Evolutionary conservation across 2,888 invertebrate genomes (phyloP).

Genomic region (Polymixis lichenea): DNA sequence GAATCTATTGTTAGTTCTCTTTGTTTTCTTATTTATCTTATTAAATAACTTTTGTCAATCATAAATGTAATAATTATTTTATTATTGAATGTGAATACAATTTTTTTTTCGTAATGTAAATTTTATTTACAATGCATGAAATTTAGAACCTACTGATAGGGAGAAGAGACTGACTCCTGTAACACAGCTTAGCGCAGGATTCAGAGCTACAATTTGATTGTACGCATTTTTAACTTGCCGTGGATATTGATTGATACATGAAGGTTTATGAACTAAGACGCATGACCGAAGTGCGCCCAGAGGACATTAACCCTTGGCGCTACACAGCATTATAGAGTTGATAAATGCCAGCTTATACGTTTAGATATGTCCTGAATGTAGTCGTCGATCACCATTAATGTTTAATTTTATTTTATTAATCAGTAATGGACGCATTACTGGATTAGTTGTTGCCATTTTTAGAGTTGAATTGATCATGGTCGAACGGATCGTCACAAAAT

Average conservation of each 20-base stretch:
- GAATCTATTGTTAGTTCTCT: neutral
- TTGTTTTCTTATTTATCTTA: neutral
- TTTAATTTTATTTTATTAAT: too few species aligned
- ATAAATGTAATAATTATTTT: neutral
- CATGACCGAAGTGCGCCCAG: constrained; percentile 39
- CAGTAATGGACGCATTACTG: constrained; percentile 37
- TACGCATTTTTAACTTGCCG: neutral
- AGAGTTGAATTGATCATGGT: constrained; percentile 38
- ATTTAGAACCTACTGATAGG: too few species aligned
- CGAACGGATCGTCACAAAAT: constrained; percentile 24
- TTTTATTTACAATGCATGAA: too few species aligned
- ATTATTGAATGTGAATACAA: neutral
- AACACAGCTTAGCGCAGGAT: neutral
- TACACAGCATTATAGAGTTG: constrained; percentile 40
- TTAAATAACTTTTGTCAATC: neutral
- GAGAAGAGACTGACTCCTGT: too few species aligned
- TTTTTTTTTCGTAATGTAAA: neutral
- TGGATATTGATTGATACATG: constrained; percentile 29
- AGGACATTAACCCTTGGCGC: constrained; percentile 72
- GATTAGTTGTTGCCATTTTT: constrained; percentile 42
- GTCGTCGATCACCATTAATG: constrained; percentile 81
- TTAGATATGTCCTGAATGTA: constrained; percentile 35
- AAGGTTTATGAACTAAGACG: constrained; percentile 33
- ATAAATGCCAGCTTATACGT: constrained; percentile 58
- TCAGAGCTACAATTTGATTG: neutral